Base-by-base conservation (phyloP, 2,113 vertebrate species). In the Myiozetetes cayanensis region DNA sequence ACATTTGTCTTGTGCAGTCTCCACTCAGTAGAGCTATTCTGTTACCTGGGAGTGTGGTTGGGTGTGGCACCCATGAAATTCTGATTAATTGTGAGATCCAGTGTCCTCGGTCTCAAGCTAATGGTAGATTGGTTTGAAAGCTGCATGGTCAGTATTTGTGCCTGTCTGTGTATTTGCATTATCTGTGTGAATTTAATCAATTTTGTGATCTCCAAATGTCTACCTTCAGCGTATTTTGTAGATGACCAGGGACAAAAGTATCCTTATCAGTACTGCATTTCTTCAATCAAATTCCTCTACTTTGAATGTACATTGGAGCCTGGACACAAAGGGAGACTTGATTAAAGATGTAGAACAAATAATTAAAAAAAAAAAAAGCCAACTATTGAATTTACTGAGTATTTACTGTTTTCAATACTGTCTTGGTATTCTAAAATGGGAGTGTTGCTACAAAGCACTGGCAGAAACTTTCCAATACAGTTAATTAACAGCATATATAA, bases 111-210 rank as follows among this genome's bases (percentile, higher is more conserved):
- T 75, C 66, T 85, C 39, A 41, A 59, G 27, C 24, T 76, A 33
- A 52, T 68, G 37, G 8, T 23, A 28, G 8, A 21, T 52, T 1
- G 0, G 2, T 25, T 80, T 88, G 56, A 35, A 84, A 92, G n/a
- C 28, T 43, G 14, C 5, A 0, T 47, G 9, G 9, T 35, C 0
- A 0, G 6, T 59, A 35, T 73, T 73, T 8, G 6, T 79, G 16
- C 13, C 19, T 68, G 28, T 68, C 41, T 58, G 0, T 44, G 14
- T 61, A 7, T 59, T 59, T 81, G 14, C 30, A 61, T 84, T 44
- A 41, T 66, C 70, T 31, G 1, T 27, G 8, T 58, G 28, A 46
- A 21, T 27, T 65, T 53, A 43, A 52, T 70, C 3, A 3, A 2
- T 31, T 79, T 53, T 79, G 22, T 53, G 28, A 30, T 74, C 37